Evolutionary conservation across 2,888 invertebrate genomes (phyloP).

Genomic region (Epinotia nisella): DNA sequence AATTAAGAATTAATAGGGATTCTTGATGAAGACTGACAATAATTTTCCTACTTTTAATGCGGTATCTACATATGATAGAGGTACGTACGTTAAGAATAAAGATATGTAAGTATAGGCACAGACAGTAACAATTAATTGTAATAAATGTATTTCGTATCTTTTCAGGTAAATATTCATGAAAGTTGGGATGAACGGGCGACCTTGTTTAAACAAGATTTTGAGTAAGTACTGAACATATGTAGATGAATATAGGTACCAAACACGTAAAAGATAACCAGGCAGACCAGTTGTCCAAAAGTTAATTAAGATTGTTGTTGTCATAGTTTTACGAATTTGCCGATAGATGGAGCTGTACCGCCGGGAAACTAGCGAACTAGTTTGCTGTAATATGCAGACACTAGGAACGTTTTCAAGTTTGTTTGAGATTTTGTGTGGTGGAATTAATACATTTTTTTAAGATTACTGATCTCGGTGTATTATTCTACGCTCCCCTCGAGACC

Average conservation of each 20-base stretch:
- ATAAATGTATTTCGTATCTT: background rate
- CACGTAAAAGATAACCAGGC: background rate
- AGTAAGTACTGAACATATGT: background rate
- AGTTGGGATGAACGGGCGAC: background rate
- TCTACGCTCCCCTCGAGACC: no score
- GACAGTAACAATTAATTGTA: background rate
- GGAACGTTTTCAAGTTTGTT: no score
- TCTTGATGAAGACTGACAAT: constrained; percentile 1
- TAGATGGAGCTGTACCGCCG: no score
- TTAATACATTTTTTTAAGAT: no score
- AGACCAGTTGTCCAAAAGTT: no score
- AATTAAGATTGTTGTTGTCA: no score
- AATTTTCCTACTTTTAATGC: background rate
- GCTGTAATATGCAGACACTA: no score
- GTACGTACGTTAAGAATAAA: background rate
- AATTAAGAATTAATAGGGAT: constrained; percentile 28
- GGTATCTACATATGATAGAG: background rate
- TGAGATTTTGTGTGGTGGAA: no score
- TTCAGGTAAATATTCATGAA: constrained; percentile 12
- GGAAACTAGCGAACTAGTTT: no score
- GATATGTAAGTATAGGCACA: background rate
- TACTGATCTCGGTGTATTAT: no score
- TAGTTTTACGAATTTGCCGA: no score
- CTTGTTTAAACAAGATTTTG: background rate
- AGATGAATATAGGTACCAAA: background rate